Evolutionary conservation across 2,888 invertebrate species (phyloP).

Genomic region (Drosophila seclusa): DNA sequence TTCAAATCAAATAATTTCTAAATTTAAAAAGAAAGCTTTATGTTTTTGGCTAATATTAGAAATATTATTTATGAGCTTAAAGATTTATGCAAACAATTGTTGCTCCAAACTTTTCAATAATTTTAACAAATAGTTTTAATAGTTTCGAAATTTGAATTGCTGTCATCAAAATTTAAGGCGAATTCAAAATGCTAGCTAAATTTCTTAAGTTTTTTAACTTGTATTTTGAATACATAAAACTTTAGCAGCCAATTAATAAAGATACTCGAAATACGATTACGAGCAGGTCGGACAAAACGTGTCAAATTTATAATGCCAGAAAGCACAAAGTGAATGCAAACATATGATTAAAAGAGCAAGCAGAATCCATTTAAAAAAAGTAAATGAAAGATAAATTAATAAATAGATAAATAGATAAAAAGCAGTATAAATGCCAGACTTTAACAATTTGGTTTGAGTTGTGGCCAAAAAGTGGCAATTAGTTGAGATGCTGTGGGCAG

Average conservation of each 20-base stretch:
- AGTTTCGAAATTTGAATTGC: too few species aligned
- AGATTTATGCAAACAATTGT: background rate
- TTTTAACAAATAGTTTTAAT: background rate
- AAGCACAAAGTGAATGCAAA: background rate
- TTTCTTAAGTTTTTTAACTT: background rate
- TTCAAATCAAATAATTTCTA: background rate
- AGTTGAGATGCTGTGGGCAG: constrained; percentile 4
- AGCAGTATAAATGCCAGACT: background rate
- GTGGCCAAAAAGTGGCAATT: constrained; percentile 13
- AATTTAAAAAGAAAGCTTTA: background rate
- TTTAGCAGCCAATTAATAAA: background rate
- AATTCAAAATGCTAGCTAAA: background rate
- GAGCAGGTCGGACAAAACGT: background rate
- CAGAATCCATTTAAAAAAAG: background rate
- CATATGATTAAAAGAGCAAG: background rate
- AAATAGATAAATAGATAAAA: background rate
- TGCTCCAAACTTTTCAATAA: background rate
- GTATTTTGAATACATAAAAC: background rate
- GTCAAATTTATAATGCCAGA: background rate
- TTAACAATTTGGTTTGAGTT: constrained; percentile 1
- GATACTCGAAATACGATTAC: background rate
- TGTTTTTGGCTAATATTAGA: background rate
- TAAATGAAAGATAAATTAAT: background rate
- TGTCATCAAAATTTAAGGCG: background rate
- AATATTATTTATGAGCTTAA: background rate